Conservation (phyloP, 2,797 vertebrate genomes). For the Enteromius afrohamiltoni region DNA sequence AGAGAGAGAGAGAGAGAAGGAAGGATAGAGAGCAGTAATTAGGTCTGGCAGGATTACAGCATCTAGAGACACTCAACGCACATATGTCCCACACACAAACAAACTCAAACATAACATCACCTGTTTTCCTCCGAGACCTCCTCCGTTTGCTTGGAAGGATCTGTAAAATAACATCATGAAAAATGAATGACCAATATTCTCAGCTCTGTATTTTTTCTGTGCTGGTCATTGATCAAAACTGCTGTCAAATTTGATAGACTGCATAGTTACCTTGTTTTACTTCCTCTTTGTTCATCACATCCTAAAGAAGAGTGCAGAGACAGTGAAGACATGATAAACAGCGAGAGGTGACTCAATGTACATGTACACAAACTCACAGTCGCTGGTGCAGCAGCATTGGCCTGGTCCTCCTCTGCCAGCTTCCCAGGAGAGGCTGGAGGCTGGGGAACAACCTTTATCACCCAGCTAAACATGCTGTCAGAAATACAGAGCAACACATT, state of each 20-base stretch:
- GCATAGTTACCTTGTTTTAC: conserved; percentile 55
- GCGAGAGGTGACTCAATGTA: conserved; percentile 18
- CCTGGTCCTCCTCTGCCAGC: conserved; percentile 56
- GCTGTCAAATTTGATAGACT: not conserved
- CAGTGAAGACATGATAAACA: conserved; percentile 19
- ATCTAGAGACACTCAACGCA: not conserved
- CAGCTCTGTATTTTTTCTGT: not conserved
- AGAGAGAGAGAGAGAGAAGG: not conserved
- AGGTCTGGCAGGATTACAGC: conserved; percentile 23
- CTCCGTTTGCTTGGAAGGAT: conserved; percentile 54
- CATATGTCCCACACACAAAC: not conserved
- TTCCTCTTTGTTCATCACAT: conserved; percentile 54
- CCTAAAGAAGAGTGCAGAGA: conserved; percentile 42
- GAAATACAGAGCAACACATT: conserved; percentile 18
- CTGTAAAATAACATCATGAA: conserved; percentile 46
- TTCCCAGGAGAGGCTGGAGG: conserved; percentile 59
- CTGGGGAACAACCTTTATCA: conserved; percentile 70
- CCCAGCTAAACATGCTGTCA: conserved; percentile 70
- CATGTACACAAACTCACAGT: conserved; percentile 44
- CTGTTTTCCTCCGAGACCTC: conserved; percentile 53
- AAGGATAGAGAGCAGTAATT: conserved; percentile 1
- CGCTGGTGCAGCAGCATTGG: conserved; percentile 33
- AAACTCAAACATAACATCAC: conserved; percentile 50
- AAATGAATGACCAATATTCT: conserved; percentile 11
- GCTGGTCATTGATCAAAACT: not conserved